Percentiles rank a stretch among this genome's conserved stretches.
Evolutionary conservation across 2,113 vertebrate genomes (phyloP).

Genomic region (Chlamydotis undulata): DNA sequence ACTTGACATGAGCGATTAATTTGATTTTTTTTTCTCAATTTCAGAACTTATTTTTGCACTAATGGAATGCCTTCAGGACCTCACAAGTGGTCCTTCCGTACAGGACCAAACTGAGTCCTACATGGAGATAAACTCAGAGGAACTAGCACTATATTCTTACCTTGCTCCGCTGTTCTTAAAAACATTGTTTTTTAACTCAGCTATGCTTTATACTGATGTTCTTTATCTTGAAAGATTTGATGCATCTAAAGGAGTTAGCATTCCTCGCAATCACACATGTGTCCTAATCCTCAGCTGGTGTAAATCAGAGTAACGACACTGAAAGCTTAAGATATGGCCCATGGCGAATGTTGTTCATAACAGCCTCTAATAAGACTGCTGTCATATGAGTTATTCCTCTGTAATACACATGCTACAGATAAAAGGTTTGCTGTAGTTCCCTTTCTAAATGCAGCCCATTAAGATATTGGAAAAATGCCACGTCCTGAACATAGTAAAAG

Average conservation of each 20-base stretch:
- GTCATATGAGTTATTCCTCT: constrained; percentile 15
- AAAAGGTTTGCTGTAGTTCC: not conserved
- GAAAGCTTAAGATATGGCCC: not conserved
- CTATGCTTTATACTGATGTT: not conserved
- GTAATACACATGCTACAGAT: not conserved
- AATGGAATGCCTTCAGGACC: not conserved
- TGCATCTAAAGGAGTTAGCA: not conserved
- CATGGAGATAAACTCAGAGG: not conserved
- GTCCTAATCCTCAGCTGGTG: not conserved
- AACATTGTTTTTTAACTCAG: not conserved
- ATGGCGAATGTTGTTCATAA: not conserved
- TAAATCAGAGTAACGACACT: constrained; percentile 8
- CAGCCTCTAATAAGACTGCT: not conserved
- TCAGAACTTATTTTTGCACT: not conserved
- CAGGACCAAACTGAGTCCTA: not conserved
- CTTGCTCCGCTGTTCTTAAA: not conserved
- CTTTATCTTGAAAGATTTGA: constrained; percentile 17
- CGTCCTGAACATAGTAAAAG: not conserved
- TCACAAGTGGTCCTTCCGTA: not conserved
- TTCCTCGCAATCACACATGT: not conserved
- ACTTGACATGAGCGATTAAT: not conserved
- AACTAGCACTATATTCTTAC: not conserved
- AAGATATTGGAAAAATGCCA: constrained; percentile 9
- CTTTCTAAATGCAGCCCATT: not conserved
- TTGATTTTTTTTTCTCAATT: not conserved